These are phyloP conservation scores for Leucoma salicis DNA, from an alignment of 2,888 invertebrate genomes.

Conservation along the genomic window DNA sequence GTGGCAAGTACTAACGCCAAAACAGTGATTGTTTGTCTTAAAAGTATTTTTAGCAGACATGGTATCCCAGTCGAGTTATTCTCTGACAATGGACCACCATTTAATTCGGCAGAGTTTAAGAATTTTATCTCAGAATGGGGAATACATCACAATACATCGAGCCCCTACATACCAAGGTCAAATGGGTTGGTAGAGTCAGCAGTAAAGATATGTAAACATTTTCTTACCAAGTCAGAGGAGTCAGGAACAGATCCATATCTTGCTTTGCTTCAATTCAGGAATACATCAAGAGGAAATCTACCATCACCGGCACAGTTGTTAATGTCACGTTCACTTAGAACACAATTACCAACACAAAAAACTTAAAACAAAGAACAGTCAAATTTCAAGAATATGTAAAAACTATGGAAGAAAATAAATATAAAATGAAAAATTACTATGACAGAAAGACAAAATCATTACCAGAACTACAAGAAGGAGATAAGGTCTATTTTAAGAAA, in stretches of 20 bases:
- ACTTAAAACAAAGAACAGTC: slow-evolving; percentile 7
- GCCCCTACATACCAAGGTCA: slow-evolving; percentile 2
- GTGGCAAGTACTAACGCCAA: slow-evolving; percentile 11
- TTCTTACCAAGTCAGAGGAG: slow-evolving; percentile 9
- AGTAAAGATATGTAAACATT: slow-evolving; percentile 9
- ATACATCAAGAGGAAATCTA: slow-evolving; percentile 21
- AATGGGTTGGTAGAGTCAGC: slow-evolving; percentile 14
- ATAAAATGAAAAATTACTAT: slow-evolving; percentile 1
- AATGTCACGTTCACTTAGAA: slow-evolving; percentile 13
- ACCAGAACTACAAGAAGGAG: slow-evolving; percentile 15
- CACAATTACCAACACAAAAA: slow-evolving; percentile 17
- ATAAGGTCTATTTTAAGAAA: slow-evolving; percentile 9
- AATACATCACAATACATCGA: slow-evolving; percentile 2
- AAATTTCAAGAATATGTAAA: slow-evolving; percentile 1
- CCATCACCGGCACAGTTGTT: slow-evolving; percentile 13
- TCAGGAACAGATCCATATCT: slow-evolving; percentile 21
- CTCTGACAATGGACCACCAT: slow-evolving; percentile 26
- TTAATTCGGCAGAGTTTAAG: slow-evolving; percentile 19
- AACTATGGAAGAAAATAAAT: background rate
- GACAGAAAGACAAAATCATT: slow-evolving; percentile 2
- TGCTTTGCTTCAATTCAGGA: slow-evolving; percentile 22
- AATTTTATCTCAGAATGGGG: background rate
- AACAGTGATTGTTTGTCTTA: slow-evolving; percentile 10
- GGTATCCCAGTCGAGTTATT: slow-evolving; percentile 24
- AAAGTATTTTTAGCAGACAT: slow-evolving; percentile 19